Conservation (phyloP, 2,888 invertebrate species). For the Hirtodrosophila duncani region DNA sequence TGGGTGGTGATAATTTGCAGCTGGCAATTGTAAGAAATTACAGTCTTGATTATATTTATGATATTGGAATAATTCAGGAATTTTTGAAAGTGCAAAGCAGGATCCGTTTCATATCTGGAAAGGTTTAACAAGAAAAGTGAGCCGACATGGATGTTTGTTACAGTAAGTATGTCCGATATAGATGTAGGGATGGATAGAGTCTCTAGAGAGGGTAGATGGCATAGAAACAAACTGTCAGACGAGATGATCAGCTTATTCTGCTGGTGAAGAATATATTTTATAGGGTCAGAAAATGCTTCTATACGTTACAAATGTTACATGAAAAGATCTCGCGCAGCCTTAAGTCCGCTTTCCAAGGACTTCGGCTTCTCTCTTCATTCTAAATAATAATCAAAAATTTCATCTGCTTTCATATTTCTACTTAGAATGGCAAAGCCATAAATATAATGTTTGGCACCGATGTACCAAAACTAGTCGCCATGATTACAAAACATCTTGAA, state of each 20-base stretch:
- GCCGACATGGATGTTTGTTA: conserved; percentile 94
- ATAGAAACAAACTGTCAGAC: no score
- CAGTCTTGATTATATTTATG: conserved; percentile 1
- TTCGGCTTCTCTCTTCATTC: background rate
- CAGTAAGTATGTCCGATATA: conserved; percentile 80
- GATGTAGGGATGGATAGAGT: no score
- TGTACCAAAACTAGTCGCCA: conserved; percentile 86
- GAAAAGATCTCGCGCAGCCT: no score
- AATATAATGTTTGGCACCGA: conserved; percentile 91
- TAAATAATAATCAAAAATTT: background rate
- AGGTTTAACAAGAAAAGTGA: conserved; percentile 91
- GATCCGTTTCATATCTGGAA: conserved; percentile 85
- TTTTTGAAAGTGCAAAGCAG: conserved; percentile 84
- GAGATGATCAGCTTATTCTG: no score
- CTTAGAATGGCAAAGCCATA: conserved; percentile 86
- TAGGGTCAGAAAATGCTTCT: no score
- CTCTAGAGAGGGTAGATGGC: no score
- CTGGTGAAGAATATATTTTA: no score
- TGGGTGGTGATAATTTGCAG: conserved; percentile 88
- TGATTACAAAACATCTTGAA: conserved; percentile 86
- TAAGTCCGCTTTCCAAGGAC: no score
- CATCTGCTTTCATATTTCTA: background rate
- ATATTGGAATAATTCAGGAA: background rate
- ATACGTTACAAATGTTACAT: no score
- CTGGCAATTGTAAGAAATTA: conserved; percentile 81